Evolutionary conservation across 2,113 vertebrate genomes (phyloP).

Genomic region (Cyprinodon tularosa): DNA sequence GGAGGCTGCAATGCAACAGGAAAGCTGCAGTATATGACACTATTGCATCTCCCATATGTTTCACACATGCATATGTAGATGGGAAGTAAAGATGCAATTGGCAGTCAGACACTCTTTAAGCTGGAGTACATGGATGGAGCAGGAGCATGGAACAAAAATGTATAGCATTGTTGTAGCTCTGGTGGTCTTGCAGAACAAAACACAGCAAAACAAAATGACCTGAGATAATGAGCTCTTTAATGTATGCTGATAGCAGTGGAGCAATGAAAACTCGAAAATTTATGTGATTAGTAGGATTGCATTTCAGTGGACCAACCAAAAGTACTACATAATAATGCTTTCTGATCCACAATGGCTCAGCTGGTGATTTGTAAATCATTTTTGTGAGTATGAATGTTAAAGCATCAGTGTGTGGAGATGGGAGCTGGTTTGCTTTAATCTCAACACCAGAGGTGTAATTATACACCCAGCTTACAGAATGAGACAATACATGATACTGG

Average conservation of each 20-base stretch:
- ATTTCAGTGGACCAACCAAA: constrained; percentile 46
- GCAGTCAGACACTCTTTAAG: constrained; percentile 12
- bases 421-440: constrained; percentile 30
- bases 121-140: constrained; percentile 7
- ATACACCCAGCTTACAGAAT: background rate
- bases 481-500: background rate
- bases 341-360: constrained; percentile 36
- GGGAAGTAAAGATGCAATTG: constrained; percentile 25
- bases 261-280: constrained; percentile 48
- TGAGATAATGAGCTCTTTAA: constrained; percentile 50
- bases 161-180: background rate
- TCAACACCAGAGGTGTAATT: constrained; percentile 6
- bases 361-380: constrained; percentile 40
- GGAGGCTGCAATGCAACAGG: constrained; percentile 45
- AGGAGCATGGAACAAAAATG: background rate
- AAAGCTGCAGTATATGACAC: constrained; percentile 49
- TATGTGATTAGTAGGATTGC: constrained; percentile 52
- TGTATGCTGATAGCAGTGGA: constrained; percentile 51
- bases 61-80: constrained; percentile 18
- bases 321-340: constrained; percentile 43
- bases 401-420: constrained; percentile 44
- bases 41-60: constrained; percentile 59
- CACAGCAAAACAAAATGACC: constrained; percentile 39
- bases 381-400: constrained; percentile 17
- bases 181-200: constrained; percentile 24